phyloP scores from a whole-genome alignment of 2,797 vertebrate species.

The Micromesistius poutassou region DNA sequence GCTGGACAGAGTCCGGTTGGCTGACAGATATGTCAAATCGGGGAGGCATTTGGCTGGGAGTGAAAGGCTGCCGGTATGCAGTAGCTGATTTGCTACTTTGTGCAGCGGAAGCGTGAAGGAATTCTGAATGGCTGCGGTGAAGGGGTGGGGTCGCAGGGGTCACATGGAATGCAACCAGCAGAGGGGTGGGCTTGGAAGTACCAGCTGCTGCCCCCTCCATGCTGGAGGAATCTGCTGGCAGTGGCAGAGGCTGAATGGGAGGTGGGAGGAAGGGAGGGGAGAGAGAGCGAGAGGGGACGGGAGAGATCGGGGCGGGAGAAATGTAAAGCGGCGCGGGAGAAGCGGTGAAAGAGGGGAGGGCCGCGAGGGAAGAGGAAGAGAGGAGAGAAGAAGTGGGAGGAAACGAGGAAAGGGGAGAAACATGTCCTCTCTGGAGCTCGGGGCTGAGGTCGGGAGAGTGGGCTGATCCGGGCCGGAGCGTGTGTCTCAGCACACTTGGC shows the following conservation, averaged over 20 bases:
- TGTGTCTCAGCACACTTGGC: background rate
- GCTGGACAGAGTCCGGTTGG: background rate
- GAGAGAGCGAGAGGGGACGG: slow-evolving; percentile 6
- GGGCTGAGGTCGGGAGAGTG: background rate
- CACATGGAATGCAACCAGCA: slow-evolving; percentile 34
- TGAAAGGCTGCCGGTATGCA: slow-evolving; percentile 16
- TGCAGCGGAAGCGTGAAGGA: slow-evolving; percentile 12
- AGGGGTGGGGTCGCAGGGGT: slow-evolving; percentile 20
- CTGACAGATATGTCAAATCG: background rate
- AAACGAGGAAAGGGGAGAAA: background rate
- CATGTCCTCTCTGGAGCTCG: background rate
- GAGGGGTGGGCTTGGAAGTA: slow-evolving; percentile 29
- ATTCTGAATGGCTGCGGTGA: slow-evolving; percentile 6
- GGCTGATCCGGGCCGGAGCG: background rate
- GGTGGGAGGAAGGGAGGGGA: slow-evolving; percentile 9
- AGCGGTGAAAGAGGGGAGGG: background rate
- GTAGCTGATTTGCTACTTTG: slow-evolving; percentile 3
- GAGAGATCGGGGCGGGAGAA: background rate
- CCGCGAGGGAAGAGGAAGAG: background rate
- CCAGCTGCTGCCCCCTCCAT: slow-evolving; percentile 20
- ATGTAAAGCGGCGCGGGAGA: slow-evolving; percentile 7
- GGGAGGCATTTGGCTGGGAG: slow-evolving; percentile 14
- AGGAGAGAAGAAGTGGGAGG: background rate
- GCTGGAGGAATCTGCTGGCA: slow-evolving; percentile 19
- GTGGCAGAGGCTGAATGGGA: slow-evolving; percentile 1